Percentiles rank a stretch among this genome's conserved stretches.
phyloP scores from a whole-genome alignment of 2,113 vertebrate genomes.

The Aptenodytes forsteri region DNA sequence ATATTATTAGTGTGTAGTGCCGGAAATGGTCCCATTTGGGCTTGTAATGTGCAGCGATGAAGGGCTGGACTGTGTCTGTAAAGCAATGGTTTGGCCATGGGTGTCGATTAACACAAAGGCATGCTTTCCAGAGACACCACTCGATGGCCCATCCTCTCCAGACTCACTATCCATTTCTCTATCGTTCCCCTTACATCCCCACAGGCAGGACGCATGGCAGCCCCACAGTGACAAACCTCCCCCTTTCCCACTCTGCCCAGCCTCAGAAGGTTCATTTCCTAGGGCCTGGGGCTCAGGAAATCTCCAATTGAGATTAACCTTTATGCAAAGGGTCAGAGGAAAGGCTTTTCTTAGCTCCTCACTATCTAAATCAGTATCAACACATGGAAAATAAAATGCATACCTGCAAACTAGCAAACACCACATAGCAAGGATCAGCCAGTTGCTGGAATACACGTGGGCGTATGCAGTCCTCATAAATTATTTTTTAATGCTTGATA shows the following conservation, averaged over 20 bases:
- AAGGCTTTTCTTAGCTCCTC: neutral
- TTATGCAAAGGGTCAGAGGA: neutral
- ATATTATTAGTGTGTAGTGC: neutral
- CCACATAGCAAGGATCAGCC: neutral
- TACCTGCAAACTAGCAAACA: neutral
- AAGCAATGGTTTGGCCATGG: neutral
- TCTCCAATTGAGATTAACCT: neutral
- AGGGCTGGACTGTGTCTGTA: neutral
- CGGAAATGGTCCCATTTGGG: conserved; percentile 1
- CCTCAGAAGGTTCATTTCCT: neutral
- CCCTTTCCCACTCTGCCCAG: neutral
- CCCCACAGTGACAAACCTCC: neutral
- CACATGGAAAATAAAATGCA: neutral
- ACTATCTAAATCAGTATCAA: neutral
- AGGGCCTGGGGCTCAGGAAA: neutral
- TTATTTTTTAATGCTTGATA: neutral
- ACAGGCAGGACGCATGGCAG: accelerated
- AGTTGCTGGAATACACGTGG: neutral
- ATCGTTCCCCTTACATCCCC: neutral
- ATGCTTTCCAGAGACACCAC: neutral
- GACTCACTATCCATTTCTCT: neutral
- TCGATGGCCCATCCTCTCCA: accelerated
- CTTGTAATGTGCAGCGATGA: conserved; percentile 15
- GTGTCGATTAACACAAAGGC: neutral
- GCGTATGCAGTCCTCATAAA: accelerated